Percentiles rank a stretch among this genome's conserved stretches.
Conservation (phyloP, 1,140 invertebrate genomes). For the Drosophila malerkotliana region DNA sequence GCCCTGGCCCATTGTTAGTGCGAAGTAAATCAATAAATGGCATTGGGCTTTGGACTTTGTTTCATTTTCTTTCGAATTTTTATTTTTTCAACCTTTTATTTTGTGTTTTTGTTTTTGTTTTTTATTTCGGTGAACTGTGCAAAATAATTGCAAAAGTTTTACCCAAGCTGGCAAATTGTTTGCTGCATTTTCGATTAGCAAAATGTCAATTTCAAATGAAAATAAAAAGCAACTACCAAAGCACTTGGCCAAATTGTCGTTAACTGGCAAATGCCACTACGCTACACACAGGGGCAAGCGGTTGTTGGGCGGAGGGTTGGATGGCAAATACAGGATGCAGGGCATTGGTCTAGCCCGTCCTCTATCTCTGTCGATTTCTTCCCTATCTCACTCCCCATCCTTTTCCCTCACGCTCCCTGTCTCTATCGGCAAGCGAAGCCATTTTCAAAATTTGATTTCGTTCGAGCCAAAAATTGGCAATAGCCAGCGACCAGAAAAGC, state of each 20-base stretch:
- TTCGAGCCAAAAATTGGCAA: constrained; percentile 67
- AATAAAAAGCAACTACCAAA: constrained; percentile 65
- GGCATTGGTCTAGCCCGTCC: constrained; percentile 1
- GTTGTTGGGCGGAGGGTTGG: constrained; percentile 5
- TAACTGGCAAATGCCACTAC: constrained; percentile 58
- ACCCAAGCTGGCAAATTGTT: constrained; percentile 70
- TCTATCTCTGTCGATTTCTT: not conserved
- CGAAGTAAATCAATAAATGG: constrained; percentile 79
- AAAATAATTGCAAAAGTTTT: constrained; percentile 81
- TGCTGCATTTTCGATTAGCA: constrained; percentile 81
- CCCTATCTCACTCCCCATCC: not conserved
- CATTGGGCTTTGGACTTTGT: constrained; percentile 54
- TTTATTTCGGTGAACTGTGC: constrained; percentile 42
- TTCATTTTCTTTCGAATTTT: constrained; percentile 1
- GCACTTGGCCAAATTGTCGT: constrained; percentile 61
- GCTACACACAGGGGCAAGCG: constrained; percentile 13
- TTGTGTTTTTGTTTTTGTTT: constrained; percentile 4
- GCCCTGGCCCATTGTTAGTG: constrained; percentile 67
- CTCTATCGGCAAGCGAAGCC: constrained; percentile 46
- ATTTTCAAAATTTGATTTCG: constrained; percentile 81
- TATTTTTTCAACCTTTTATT: constrained; percentile 25
- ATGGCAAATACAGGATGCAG: constrained; percentile 26
- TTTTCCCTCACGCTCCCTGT: not conserved
- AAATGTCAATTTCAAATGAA: constrained; percentile 76
- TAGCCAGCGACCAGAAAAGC: constrained; percentile 48